Conservation (phyloP, 2,113 vertebrate genomes). For the Nicator chloris region DNA sequence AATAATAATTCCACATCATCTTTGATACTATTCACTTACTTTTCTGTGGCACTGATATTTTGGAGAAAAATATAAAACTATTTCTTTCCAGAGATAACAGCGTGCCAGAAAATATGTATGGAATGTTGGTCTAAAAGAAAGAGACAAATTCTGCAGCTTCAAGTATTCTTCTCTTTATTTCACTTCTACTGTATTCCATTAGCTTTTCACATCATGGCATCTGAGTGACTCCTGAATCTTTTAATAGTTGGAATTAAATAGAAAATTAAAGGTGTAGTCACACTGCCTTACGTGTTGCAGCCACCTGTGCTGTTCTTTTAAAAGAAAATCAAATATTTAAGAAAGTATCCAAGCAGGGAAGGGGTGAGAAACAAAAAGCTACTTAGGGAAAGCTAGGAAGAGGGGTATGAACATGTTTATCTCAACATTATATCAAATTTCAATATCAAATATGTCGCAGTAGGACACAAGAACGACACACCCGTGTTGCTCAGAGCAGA, state of each 20-base stretch:
- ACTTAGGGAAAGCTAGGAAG: not conserved
- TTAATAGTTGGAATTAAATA: not conserved
- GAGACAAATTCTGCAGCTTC: not conserved
- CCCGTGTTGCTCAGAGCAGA: no score
- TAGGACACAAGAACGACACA: no score
- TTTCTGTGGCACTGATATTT: not conserved
- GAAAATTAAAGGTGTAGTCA: not conserved
- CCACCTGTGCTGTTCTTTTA: not conserved
- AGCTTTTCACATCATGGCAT: not conserved
- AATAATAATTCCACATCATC: not conserved
- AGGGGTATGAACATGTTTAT: not conserved
- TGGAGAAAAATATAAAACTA: not conserved
- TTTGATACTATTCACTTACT: not conserved
- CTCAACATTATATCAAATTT: not conserved
- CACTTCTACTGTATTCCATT: not conserved
- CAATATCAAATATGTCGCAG: no score
- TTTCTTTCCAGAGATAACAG: not conserved
- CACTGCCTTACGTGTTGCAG: not conserved
- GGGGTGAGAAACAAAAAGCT: not conserved
- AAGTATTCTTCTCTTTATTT: not conserved
- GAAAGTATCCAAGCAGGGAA: not conserved
- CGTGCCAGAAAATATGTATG: fast-evolving
- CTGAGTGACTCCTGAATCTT: not conserved
- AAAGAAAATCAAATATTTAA: not conserved
- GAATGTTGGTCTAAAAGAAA: not conserved